A percentile compares a stretch with the other conserved stretches of the same genome.
Conservation (phyloP, 2,888 invertebrate genomes). For the Agrochola litura region DNA sequence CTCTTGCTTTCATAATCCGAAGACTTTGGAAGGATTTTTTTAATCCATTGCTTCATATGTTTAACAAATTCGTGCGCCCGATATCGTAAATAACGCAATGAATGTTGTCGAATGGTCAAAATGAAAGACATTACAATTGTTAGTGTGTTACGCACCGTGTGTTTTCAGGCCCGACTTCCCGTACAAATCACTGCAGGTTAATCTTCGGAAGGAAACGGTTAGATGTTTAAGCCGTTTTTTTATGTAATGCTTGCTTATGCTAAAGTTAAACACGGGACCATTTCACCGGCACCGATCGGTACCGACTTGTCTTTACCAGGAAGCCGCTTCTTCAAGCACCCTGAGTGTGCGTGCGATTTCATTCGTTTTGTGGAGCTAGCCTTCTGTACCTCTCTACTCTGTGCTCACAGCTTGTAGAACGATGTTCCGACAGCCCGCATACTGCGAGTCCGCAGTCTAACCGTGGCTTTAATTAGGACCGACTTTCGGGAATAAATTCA, state of each 20-base stretch:
- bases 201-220: too few species aligned
- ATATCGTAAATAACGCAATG: too few species aligned
- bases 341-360: neutral
- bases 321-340: neutral
- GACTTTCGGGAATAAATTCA: conserved; percentile 74
- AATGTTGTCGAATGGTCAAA: too few species aligned
- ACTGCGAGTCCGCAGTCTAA: conserved; percentile 65
- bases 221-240: neutral
- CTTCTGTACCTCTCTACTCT: conserved; percentile 28
- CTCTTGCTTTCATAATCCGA: too few species aligned
- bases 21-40: too few species aligned
- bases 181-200: neutral
- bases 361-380: neutral
- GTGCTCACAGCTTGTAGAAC: conserved; percentile 18
- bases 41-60: too few species aligned
- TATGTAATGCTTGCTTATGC: too few species aligned
- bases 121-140: too few species aligned
- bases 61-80: too few species aligned
- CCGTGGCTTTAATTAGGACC: conserved; percentile 76
- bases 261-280: neutral
- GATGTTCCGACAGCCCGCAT: conserved; percentile 61
- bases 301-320: neutral
- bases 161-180: neutral
- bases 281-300: neutral
- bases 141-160: too few species aligned